These are phyloP conservation scores for Rotaria macrura DNA, from an alignment of 2,888 invertebrate genomes.

Conservation along the genomic window DNA sequence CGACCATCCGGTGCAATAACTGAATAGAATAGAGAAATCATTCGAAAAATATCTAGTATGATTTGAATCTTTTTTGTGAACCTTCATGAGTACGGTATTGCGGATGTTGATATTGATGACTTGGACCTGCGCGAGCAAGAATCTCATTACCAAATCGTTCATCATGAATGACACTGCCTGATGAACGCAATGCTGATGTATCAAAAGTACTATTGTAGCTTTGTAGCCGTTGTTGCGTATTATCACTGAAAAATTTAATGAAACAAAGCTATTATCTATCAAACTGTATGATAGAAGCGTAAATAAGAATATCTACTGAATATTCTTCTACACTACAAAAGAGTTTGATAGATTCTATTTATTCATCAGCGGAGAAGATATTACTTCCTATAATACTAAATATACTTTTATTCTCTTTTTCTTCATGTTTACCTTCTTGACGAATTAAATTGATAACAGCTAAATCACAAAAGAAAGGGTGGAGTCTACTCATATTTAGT, in stretches of 20 bases:
- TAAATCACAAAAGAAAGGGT: not conserved
- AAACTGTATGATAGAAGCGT: not conserved
- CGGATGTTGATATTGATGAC: not conserved
- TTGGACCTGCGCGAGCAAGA: slow-evolving; percentile 27
- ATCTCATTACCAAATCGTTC: slow-evolving; percentile 22
- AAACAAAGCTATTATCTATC: not conserved
- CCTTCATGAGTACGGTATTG: not conserved
- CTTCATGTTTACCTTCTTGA: not conserved
- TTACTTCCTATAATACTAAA: too few species aligned
- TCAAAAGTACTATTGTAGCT: not conserved
- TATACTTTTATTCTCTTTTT: not conserved
- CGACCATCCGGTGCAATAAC: not conserved
- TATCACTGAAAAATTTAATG: not conserved
- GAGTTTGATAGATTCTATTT: too few species aligned
- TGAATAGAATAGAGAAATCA: not conserved
- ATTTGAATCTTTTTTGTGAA: not conserved
- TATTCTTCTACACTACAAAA: too few species aligned
- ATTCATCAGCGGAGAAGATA: too few species aligned
- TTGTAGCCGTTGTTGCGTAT: not conserved
- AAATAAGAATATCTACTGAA: too few species aligned
- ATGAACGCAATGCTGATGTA: not conserved
- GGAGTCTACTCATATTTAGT: not conserved
- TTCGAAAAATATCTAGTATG: not conserved
- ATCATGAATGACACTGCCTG: not conserved
- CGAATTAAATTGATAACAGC: not conserved